Evolutionary conservation across 2,888 invertebrate species (phyloP), one percentile per base, ranked within the genome.

Genomic region (Mythimna pallens): DNA sequence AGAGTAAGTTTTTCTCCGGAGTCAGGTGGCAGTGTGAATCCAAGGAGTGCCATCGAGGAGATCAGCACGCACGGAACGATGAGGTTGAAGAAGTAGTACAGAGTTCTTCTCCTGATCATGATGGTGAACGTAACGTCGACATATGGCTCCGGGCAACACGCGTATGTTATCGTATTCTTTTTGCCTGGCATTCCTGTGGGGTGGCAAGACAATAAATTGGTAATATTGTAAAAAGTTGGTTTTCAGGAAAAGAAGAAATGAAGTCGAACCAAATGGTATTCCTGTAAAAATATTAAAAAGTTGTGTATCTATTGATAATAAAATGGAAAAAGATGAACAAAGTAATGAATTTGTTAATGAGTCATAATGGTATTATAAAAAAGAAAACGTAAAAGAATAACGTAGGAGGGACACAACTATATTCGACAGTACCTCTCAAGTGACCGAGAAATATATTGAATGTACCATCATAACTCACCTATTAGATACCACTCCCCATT

Each of bases 401-500:
- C 5, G n/a, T 63, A 43, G 3, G 25, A 25, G 1, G n/a, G 20
- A 47, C 66, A 40, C 17, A 17, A 12, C 47, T 12, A 22, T 14
- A 36, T 17, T 36, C 17, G 43, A 57, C 67, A 68, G 25, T 57
- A 47, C 65, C 57, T 62, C 5, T 12, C 8, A 22, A 58, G 8
- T 62, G n/a, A 59, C 59, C 52, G 17, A 62, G 22, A 59, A 55
- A 30, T 10, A 8, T 3, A 55, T 50, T 50, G 14, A 12, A 36
- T 34, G 17, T 34, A 70, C 40, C 4, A 75, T 25, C 52, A 30
- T 25, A 20, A 80, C 98, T 98, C 96, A 99, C 99, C 99, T 97
- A 99, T 98, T 92, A 99, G 97, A 96, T 99, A 99, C 99, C 99
- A 99, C 97, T 99, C 99, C 91, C 99, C 99, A 94, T 99, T 99